Percentiles rank a stretch among this genome's conserved stretches.
Conservation (phyloP, 2,888 invertebrate genomes). For the Chymomyza fuscimana region DNA sequence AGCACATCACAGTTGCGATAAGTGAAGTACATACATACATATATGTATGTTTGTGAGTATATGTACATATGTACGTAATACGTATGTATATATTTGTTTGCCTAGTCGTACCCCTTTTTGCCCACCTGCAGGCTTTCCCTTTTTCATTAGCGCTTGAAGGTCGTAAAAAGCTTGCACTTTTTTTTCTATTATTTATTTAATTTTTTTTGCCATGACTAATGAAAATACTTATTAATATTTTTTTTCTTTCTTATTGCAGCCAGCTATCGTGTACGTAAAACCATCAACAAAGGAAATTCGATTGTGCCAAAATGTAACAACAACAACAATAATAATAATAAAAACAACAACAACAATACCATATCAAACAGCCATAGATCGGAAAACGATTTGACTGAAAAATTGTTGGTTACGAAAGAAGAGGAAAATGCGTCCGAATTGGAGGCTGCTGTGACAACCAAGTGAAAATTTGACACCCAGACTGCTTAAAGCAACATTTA, state of each 20-base stretch:
- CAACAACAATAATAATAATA: conserved; percentile 27
- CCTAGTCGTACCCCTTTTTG: not conserved
- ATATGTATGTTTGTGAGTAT: too few relatives aligned
- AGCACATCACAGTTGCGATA: not conserved
- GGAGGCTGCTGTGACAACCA: not conserved
- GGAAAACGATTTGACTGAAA: not conserved
- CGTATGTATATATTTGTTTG: not conserved
- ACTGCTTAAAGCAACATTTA: conserved; percentile 13
- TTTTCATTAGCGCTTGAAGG: not conserved
- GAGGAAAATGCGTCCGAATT: not conserved
- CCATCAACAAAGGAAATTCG: conserved; percentile 31
- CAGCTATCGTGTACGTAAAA: conserved; percentile 41
- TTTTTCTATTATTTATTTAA: not conserved
- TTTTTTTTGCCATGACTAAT: not conserved
- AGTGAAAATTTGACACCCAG: not conserved
- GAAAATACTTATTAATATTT: not conserved
- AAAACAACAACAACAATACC: conserved; percentile 17
- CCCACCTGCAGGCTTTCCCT: not conserved
- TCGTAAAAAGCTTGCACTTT: not conserved
- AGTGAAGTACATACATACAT: too few relatives aligned
- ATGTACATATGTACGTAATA: not conserved
- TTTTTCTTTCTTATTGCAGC: conserved; percentile 39
- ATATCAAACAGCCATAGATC: not conserved
- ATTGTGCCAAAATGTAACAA: conserved; percentile 46
- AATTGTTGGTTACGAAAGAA: not conserved